Evolutionary conservation across 1,140 invertebrate species (phyloP).

Genomic region (Rhopalosiphum maidis): DNA sequence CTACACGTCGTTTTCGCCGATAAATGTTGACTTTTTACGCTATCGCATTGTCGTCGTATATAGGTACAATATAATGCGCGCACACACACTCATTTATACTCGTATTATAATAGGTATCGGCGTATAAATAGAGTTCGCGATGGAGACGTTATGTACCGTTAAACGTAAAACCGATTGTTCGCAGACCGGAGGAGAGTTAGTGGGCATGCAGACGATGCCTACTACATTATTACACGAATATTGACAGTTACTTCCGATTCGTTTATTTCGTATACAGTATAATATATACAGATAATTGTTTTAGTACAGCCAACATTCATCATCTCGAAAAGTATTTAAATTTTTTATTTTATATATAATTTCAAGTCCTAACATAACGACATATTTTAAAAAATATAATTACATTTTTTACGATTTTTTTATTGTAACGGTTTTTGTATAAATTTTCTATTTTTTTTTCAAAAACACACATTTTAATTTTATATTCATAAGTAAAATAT

Average conservation of each 20-base stretch:
- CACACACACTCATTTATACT: not conserved
- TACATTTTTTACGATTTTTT: too few relatives aligned
- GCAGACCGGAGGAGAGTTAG: not conserved
- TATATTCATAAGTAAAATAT: too few relatives aligned
- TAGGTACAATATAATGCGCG: not conserved
- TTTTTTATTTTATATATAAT: not conserved
- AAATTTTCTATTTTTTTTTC: too few relatives aligned
- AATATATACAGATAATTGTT: not conserved
- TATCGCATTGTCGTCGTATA: not conserved
- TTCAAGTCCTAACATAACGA: too few relatives aligned
- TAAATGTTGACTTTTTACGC: not conserved
- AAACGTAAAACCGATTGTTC: constrained; percentile 26
- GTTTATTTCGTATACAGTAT: not conserved
- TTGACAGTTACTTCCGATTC: constrained; percentile 3
- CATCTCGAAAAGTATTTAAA: not conserved
- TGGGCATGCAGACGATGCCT: not conserved
- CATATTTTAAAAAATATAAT: too few relatives aligned
- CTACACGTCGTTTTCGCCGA: not conserved
- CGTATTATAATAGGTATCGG: not conserved
- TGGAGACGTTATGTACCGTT: constrained; percentile 28
- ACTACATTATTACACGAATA: not conserved
- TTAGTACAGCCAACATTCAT: not conserved
- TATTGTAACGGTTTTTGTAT: too few relatives aligned
- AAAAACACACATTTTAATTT: too few relatives aligned
- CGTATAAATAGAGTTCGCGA: not conserved